Base-by-base conservation (phyloP, 2,888 invertebrate species). In the Drosophila tanythrix region DNA sequence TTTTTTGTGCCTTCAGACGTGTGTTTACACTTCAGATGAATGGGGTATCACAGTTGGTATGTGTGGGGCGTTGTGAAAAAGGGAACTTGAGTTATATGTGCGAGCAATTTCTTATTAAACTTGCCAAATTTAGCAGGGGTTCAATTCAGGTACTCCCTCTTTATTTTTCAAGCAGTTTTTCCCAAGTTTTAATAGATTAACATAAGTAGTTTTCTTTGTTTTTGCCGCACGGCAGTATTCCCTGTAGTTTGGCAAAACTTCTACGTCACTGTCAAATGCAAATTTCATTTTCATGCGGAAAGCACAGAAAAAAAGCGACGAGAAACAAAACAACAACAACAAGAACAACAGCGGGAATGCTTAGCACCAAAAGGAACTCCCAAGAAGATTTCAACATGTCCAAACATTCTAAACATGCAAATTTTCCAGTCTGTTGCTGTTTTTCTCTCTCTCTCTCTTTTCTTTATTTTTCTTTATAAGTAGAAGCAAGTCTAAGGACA, bases 371-470 rank as follows among this genome's bases (percentile, higher is more conserved):
- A 76, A 76, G 79, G 58, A 89, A 87, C 79, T 90, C 79, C 85
- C 83, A 87, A 89, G 85, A 90, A 87, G 87, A 90, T 87, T 88
- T 88, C 86, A 85, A 77, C 91, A 88, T 88, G 88, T 90, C 90
- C 88, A 88, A 87, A 82, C 84, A 82, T 76, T 79, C 83, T 79
- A 83, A 83, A 88, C 88, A 88, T 88, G 90, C 90, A 88, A 90
- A 88, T 88, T 90, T 90, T 90, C 88, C 90, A 90, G 88, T 88
- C 89, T 90, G 91, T 85, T 91, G 90, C 86, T 88, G 88, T 52
- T 76, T 79, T 70, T 67, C 57, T 66, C 48, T 31, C 50, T 67
- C 58, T 40, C 52, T 58, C 50, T 55, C 53, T 52, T 11, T 2
- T 53, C 59, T 52, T 59, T 57, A 29, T 57, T 70, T 66, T 70